Conservation (phyloP, 2,797 vertebrate genomes). For the Heteromormyrus szaboi region DNA sequence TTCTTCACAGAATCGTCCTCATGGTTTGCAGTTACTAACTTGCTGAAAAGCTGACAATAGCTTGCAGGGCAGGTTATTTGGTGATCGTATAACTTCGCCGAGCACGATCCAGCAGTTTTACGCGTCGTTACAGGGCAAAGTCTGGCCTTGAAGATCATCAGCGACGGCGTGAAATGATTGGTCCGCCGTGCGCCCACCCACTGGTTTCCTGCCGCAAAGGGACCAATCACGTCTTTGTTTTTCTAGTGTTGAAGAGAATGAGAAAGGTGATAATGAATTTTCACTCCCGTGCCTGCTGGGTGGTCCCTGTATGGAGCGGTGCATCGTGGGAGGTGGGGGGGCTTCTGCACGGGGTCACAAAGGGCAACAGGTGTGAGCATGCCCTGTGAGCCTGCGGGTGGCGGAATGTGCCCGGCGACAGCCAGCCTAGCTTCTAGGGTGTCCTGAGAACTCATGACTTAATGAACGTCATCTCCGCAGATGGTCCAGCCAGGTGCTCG, state of each 20-base stretch:
- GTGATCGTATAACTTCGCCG: background rate
- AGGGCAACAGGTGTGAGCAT: background rate
- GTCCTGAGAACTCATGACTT: background rate
- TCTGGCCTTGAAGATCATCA: background rate
- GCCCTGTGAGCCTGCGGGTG: background rate
- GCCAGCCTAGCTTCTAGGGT: background rate
- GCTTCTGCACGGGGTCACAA: background rate
- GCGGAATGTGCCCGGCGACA: background rate
- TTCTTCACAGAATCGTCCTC: background rate
- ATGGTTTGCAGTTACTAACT: background rate
- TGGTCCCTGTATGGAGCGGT: background rate
- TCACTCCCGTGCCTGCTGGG: background rate
- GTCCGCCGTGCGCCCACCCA: background rate
- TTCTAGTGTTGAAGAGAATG: background rate
- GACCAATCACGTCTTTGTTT: background rate
- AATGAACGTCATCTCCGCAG: background rate
- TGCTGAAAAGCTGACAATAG: background rate
- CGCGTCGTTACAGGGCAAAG: background rate
- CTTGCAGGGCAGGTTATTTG: background rate
- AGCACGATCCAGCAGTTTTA: background rate
- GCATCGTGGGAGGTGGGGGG: background rate
- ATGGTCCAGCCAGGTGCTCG: background rate
- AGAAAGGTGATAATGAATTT: slow-evolving; percentile 2
- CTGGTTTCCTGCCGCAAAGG: background rate
- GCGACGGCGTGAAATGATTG: background rate